Evolutionary conservation across 2,797 vertebrate genomes (phyloP), one percentile per base, ranked within the genome.

Genomic region (Lepus townsendii): DNA sequence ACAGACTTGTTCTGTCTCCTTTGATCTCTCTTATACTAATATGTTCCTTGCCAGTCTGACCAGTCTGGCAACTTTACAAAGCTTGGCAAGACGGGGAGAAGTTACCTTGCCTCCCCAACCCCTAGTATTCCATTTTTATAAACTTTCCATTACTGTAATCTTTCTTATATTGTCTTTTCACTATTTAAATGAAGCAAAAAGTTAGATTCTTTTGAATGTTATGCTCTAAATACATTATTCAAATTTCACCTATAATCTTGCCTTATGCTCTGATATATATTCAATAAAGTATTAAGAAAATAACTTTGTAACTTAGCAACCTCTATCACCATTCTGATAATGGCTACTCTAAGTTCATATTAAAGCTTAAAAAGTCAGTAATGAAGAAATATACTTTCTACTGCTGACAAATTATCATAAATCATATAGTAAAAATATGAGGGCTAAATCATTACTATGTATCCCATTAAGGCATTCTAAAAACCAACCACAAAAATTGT

Each of bases 51-150:
- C 82, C 77, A 72, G 91, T 72, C 86, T 57, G 94, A 94, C 95
- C 80, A 82, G 95, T 97, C 68, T 91, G 68, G 60, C 95, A 97
- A 93, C 94, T 96, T 91, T 32, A 57, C 14, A 4, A 84, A 75
- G 75, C 94, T 91, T 78, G 79, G 72, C 93, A 96, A 88, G 96
- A 30, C 71, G 77, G 17, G 35, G n/a, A 94, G 68, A 84, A 96
- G 77, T 92, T 95, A 76, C 72, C 86, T 71, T 77, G 26, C 19
- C 20, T 90, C 47, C 95, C 32, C n/a, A 82, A 66, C 54, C 91
- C 50, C 47, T n/a, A 83, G 86, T 52, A 95, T 69, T 84, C 30
- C 32, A 88, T 50, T 95, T 94, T 80, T 73, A 66, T 62, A 82
- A 90, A 93, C 6, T 89, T 80, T 13, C 30, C 76, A 90, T 62